Conservation (phyloP, 1,140 invertebrate genomes). For the Micrasema minimum region DNA sequence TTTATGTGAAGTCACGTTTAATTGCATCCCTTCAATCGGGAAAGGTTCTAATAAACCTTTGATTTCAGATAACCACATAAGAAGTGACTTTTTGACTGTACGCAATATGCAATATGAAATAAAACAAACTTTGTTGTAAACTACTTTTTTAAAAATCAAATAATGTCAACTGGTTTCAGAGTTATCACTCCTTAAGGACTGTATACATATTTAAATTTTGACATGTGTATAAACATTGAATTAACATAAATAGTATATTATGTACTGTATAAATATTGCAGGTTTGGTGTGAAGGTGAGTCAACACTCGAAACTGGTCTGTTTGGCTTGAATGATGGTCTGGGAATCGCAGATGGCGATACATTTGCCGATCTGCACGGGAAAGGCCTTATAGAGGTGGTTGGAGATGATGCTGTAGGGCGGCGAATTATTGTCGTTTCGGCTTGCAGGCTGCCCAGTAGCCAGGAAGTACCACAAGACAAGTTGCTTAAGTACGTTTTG, state of each 20-base stretch:
- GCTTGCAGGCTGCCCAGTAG: slow-evolving; percentile 92
- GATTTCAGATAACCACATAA: too few species aligned
- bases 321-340: slow-evolving; percentile 58
- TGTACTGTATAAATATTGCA: slow-evolving; percentile 5
- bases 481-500: slow-evolving; percentile 81
- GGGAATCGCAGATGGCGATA: slow-evolving; percentile 72
- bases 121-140: too few species aligned
- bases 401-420: slow-evolving; percentile 89
- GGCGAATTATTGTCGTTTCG: slow-evolving; percentile 95
- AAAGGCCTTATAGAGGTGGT: slow-evolving; percentile 91
- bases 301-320: slow-evolving; percentile 56
- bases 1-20: too few species aligned
- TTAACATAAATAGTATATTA: background rate
- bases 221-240: too few species aligned
- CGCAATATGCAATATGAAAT: too few species aligned
- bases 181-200: too few species aligned
- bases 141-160: too few species aligned
- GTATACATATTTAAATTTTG: too few species aligned
- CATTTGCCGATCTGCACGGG: slow-evolving; percentile 81
- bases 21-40: too few species aligned
- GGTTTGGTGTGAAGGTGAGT: slow-evolving; percentile 46
- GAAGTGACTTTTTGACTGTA: too few species aligned
- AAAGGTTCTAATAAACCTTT: too few species aligned
- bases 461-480: slow-evolving; percentile 84
- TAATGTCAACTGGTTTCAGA: too few species aligned